Evolutionary conservation across 2,888 invertebrate genomes (phyloP).

Genomic region (Tiphia femorata): DNA sequence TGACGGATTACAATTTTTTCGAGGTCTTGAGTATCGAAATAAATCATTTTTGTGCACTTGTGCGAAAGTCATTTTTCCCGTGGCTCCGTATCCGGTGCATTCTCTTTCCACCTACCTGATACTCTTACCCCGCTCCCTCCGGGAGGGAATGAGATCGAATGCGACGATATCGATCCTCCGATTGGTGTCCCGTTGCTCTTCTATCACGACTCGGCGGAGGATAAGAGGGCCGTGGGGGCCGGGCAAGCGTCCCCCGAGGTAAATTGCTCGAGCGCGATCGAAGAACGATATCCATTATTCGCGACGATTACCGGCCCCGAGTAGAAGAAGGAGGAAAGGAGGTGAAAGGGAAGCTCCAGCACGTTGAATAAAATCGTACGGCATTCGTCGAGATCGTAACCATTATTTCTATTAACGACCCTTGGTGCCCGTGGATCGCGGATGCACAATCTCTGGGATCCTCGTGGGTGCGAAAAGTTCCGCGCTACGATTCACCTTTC

Average conservation of each 20-base stretch:
- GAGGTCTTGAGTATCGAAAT: too few species aligned
- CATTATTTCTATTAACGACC: conserved; percentile 3
- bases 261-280: conserved; percentile 10
- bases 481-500: too few species aligned
- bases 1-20: too few species aligned
- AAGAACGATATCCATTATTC: conserved; percentile 13
- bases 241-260: background rate
- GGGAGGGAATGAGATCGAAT: background rate
- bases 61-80: too few species aligned
- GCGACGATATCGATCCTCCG: conserved; percentile 1
- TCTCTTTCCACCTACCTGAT: too few species aligned
- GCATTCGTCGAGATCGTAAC: conserved; percentile 5
- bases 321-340: background rate
- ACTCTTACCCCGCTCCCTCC: background rate
- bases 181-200: background rate
- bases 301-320: conserved; percentile 7
- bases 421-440: background rate
- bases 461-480: too few species aligned
- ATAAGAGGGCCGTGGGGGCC: too few species aligned
- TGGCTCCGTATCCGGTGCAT: too few species aligned
- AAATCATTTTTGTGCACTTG: too few species aligned
- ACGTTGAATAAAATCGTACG: conserved; percentile 6
- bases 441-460: background rate
- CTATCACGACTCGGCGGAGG: background rate
- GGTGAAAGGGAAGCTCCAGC: background rate